Evolutionary conservation across 2,888 invertebrate species (phyloP).

Genomic region (Pseudococcus jackbeardsleyi): DNA sequence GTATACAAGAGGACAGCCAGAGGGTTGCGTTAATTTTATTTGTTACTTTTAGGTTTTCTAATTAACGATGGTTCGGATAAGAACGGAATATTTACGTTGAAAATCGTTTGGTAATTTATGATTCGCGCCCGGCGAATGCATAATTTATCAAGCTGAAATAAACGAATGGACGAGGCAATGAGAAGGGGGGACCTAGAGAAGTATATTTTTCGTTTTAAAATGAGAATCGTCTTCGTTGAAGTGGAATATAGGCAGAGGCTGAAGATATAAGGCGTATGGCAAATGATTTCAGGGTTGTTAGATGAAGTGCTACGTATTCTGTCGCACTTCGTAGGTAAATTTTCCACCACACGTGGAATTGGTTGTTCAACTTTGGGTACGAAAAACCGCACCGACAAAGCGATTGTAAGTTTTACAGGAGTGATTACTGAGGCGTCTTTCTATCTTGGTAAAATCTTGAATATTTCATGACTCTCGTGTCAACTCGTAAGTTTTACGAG

Average conservation of each 20-base stretch:
- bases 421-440: not conserved
- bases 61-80: conserved; percentile 26
- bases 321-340: not conserved
- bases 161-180: not conserved
- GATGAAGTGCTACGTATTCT: not conserved
- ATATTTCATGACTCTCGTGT: conserved; percentile 28
- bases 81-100: not conserved
- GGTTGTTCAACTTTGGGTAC: not conserved
- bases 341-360: not conserved
- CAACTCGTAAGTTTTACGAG: not conserved
- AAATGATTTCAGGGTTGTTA: not conserved
- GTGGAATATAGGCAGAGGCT: too few relatives aligned
- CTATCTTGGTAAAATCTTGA: not conserved
- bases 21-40: conserved; percentile 34
- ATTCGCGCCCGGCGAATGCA: conserved; percentile 28
- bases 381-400: not conserved
- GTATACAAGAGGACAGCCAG: not conserved
- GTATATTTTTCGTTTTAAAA: not conserved
- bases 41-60: conserved; percentile 25
- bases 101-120: conserved; percentile 51
- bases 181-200: not conserved
- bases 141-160: conserved; percentile 38
- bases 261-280: too few relatives aligned
- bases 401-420: not conserved
- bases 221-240: not conserved